These are phyloP conservation scores for Sericinus montela DNA, from an alignment of 2,888 invertebrate species.

Conservation along the genomic window DNA sequence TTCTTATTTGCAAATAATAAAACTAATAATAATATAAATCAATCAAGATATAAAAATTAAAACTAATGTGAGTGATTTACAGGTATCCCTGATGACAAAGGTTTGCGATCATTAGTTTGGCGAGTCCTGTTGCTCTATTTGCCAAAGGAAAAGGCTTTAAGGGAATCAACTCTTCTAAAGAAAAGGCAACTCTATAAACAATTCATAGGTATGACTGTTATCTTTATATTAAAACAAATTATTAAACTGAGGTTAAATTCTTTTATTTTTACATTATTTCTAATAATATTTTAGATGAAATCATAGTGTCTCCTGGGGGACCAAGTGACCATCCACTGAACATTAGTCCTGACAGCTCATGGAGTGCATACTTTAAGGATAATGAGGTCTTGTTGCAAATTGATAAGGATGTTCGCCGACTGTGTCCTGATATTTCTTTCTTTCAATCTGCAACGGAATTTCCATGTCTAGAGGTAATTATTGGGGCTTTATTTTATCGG, in stretches of 20 bases:
- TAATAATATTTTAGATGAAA: conserved; percentile 89
- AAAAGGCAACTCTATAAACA: conserved; percentile 90
- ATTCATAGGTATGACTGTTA: conserved; percentile 83
- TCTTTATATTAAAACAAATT: too few species aligned
- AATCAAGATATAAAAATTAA: neutral
- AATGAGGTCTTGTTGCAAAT: conserved; percentile 98
- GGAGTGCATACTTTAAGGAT: conserved; percentile 97
- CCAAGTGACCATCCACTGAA: conserved; percentile 94
- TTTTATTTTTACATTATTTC: too few species aligned
- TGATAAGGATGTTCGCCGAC: conserved; percentile 96
- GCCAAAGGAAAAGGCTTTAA: conserved; percentile 82
- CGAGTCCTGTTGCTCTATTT: conserved; percentile 92
- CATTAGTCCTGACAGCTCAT: conserved; percentile 96
- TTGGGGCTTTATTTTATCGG: too few species aligned
- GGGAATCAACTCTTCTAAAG: conserved; percentile 83
- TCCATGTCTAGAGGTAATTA: conserved; percentile 85
- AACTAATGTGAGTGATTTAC: conserved; percentile 17
- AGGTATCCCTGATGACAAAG: conserved; percentile 94
- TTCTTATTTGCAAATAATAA: too few species aligned
- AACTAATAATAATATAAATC: too few species aligned
- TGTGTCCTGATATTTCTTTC: conserved; percentile 98
- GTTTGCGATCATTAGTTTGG: conserved; percentile 92
- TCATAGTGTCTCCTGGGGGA: conserved; percentile 91
- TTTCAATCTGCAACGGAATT: conserved; percentile 96
- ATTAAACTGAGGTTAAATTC: too few species aligned